Evolutionary conservation across 1,140 invertebrate species (phyloP).

Genomic region (Hypsibius dujardini): DNA sequence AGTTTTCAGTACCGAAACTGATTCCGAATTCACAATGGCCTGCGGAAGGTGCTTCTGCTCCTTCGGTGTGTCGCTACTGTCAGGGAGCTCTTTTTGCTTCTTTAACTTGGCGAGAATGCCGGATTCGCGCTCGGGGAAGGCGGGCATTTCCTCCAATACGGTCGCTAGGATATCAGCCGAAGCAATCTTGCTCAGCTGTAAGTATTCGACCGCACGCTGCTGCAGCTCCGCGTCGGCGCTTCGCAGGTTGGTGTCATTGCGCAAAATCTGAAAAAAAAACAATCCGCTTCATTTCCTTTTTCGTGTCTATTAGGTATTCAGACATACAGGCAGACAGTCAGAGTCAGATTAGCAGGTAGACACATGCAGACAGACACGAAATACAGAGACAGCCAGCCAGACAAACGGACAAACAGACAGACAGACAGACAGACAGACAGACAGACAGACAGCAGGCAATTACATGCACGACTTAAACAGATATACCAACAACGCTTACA

Average conservation of each 20-base stretch:
- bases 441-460: too few species aligned
- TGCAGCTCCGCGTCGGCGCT: conserved; percentile 71
- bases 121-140: conserved; percentile 94
- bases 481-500: too few species aligned
- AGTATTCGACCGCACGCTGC: conserved; percentile 91
- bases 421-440: background rate
- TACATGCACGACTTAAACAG: too few species aligned
- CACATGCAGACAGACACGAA: background rate
- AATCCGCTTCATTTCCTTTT: too few species aligned
- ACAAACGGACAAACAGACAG: conserved; percentile 8
- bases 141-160: conserved; percentile 98
- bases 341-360: too few species aligned
- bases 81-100: conserved; percentile 63
- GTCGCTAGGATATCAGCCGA: conserved; percentile 91
- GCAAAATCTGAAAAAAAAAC: background rate
- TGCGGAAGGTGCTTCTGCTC: conserved; percentile 28
- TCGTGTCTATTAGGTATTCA: too few species aligned
- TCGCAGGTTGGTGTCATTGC: background rate
- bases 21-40: conserved; percentile 26
- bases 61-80: conserved; percentile 27
- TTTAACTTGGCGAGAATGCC: conserved; percentile 81
- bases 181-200: conserved; percentile 85
- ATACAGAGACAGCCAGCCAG: conserved; percentile 12
- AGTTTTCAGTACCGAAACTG: background rate
- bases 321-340: too few species aligned